A percentile compares a stretch with the other conserved stretches of the same genome.
phyloP scores from a whole-genome alignment of 2,113 vertebrate species.

The Mus musculus region GRCm39 chrX:138782001-138782500 shows the following conservation, averaged over 20 bases:
- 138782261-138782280: background rate
- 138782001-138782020: background rate
- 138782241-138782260: background rate
- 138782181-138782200: slow-evolving; percentile 24
- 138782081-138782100: background rate
- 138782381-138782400: slow-evolving; percentile 31
- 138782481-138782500: background rate
- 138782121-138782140: background rate
- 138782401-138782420: background rate
- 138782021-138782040: background rate
- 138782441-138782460: background rate
- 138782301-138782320: background rate
- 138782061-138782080: background rate
- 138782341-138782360: slow-evolving; percentile 1
- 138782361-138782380: background rate
- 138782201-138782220: background rate
- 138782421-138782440: background rate
- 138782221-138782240: background rate
- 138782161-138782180: background rate
- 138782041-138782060: slow-evolving; percentile 25
- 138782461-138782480: slow-evolving; percentile 57
- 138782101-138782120: background rate
- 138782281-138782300: background rate
- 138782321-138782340: slow-evolving; percentile 33
- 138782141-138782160: background rate